phyloP scores from a whole-genome alignment of 2,113 vertebrate genomes.

The Chaetodon auriga region DNA sequence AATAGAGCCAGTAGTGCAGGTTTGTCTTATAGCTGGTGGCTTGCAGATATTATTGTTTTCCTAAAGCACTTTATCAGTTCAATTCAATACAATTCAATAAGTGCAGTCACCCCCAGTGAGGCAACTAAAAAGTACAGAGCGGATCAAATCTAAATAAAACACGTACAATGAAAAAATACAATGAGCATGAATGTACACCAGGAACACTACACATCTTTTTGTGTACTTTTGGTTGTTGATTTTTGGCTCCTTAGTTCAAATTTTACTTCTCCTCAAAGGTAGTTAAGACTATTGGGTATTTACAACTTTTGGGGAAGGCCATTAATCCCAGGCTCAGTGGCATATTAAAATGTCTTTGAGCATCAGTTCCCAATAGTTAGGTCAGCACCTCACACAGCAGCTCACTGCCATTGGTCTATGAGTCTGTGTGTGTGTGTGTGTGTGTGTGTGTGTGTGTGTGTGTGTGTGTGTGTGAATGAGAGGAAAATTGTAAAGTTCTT shows the following conservation, averaged over 20 bases:
- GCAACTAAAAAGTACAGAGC: conserved; percentile 29
- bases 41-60: conserved; percentile 29
- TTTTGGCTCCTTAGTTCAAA: not conserved
- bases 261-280: not conserved
- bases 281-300: not conserved
- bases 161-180: not conserved
- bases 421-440: not conserved
- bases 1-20: conserved; percentile 8
- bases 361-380: not conserved
- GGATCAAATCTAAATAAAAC: conserved; percentile 4
- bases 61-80: conserved; percentile 22
- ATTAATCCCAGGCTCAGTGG: not conserved
- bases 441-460: not conserved
- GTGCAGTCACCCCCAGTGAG: conserved; percentile 7
- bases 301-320: not conserved
- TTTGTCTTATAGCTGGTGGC: conserved; percentile 19
- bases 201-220: not conserved
- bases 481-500: not conserved
- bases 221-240: not conserved
- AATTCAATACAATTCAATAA: conserved; percentile 37
- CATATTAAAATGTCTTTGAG: not conserved
- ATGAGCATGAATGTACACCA: not conserved
- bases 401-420: not conserved
- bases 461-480: not conserved
- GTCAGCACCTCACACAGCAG: not conserved